phyloP scores from a whole-genome alignment of 2,888 invertebrate species.

The Julus scanicus region DNA sequence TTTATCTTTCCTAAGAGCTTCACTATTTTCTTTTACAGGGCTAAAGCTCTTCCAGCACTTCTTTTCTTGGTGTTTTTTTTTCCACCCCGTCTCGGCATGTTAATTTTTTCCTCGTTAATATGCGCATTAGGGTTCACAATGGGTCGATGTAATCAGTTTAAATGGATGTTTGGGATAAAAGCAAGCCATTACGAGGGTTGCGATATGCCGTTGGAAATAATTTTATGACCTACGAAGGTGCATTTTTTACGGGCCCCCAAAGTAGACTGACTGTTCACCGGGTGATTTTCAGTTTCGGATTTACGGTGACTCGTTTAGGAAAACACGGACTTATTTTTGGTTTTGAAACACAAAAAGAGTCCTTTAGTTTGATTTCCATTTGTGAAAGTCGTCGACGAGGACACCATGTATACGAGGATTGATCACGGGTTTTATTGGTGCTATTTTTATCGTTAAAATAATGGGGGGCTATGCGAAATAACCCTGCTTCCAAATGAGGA shows the following conservation, averaged over 20 bases:
- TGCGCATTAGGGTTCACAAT: conserved; percentile 42
- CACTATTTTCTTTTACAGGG: neutral
- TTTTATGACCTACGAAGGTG: conserved; percentile 2
- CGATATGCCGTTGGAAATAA: conserved; percentile 32
- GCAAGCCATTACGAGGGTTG: conserved; percentile 1
- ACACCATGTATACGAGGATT: conserved; percentile 1
- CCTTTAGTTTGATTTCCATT: neutral
- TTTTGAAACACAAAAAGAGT: neutral
- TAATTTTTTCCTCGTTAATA: conserved; percentile 42
- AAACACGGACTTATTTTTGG: neutral
- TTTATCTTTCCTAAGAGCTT: conserved; percentile 16
- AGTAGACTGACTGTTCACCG: neutral
- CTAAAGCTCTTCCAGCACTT: neutral
- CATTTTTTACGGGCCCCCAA: neutral
- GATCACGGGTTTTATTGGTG: conserved; percentile 16
- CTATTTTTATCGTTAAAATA: neutral
- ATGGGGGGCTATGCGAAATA: neutral
- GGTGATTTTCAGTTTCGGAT: neutral
- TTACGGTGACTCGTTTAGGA: neutral
- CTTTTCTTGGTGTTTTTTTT: neutral
- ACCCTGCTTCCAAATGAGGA: neutral
- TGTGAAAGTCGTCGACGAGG: neutral
- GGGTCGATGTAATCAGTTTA: conserved; percentile 38
- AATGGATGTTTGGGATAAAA: conserved; percentile 42
- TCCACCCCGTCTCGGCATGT: neutral